phyloP scores from a whole-genome alignment of 2,113 vertebrate species.

The Tetraodon nigroviridis region DNA sequence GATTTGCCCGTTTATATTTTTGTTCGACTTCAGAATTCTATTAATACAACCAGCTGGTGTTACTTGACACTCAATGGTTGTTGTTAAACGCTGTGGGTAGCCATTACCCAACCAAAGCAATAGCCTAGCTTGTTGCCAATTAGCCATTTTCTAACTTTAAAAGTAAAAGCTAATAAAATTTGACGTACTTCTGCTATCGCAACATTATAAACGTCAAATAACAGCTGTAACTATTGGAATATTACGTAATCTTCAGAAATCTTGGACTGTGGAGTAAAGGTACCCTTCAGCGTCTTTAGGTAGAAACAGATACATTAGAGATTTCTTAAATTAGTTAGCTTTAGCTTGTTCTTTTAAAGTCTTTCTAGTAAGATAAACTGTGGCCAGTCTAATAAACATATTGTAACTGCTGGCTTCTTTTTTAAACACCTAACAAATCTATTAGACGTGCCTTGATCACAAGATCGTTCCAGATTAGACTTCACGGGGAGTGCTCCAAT shows the following conservation, averaged over 20 bases:
- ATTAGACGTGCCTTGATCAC: too few species aligned
- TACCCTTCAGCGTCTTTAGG: too few species aligned
- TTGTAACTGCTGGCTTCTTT: too few species aligned
- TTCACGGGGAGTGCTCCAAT: too few species aligned
- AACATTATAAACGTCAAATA: neutral
- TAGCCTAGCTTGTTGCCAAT: conserved; percentile 50
- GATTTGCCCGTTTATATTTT: neutral
- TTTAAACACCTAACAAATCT: too few species aligned
- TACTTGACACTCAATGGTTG: neutral
- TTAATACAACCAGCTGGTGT: neutral
- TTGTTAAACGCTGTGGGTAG: neutral
- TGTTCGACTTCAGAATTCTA: neutral
- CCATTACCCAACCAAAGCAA: neutral
- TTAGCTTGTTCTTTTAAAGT: too few species aligned
- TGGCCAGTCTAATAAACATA: too few species aligned
- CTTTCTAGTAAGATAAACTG: too few species aligned
- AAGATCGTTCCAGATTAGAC: too few species aligned
- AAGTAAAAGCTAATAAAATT: neutral
- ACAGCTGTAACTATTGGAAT: neutral
- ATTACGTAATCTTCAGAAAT: neutral
- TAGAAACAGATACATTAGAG: neutral
- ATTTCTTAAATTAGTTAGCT: neutral
- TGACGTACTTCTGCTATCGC: neutral
- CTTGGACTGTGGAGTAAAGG: neutral
- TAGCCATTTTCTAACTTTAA: conserved; percentile 7